phyloP scores from a whole-genome alignment of 2,888 invertebrate genomes.

The Platerodrilus igneus region DNA sequence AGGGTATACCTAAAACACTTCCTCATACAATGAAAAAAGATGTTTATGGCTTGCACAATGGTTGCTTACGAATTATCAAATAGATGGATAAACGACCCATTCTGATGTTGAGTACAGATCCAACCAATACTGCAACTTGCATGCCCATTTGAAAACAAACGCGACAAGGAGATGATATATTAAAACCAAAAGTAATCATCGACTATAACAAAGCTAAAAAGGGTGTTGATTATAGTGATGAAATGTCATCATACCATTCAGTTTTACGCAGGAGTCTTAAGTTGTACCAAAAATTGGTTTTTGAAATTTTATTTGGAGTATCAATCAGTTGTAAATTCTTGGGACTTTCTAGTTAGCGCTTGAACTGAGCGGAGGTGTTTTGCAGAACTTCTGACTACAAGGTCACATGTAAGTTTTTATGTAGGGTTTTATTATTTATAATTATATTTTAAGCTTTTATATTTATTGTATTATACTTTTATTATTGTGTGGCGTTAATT shows the following conservation, averaged over 20 bases:
- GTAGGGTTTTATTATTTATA: too few relatives aligned
- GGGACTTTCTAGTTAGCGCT: too few relatives aligned
- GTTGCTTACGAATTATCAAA: conserved; percentile 5
- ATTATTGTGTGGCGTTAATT: too few relatives aligned
- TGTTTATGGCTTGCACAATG: conserved; percentile 1
- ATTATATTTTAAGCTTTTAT: too few relatives aligned
- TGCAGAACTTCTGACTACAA: too few relatives aligned
- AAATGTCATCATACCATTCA: conserved; percentile 8
- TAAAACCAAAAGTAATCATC: conserved; percentile 9
- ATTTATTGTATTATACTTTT: too few relatives aligned
- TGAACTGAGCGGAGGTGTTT: too few relatives aligned
- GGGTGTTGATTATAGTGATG: conserved; percentile 7
- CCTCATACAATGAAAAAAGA: conserved; percentile 2
- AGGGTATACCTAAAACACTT: not conserved
- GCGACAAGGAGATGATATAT: too few relatives aligned
- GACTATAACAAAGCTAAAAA: conserved; percentile 11
- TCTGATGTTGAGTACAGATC: conserved; percentile 9
- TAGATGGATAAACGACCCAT: conserved; percentile 11
- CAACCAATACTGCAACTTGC: conserved; percentile 1
- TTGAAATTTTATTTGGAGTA: conserved; percentile 5
- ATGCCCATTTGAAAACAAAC: not conserved
- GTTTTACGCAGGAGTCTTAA: conserved; percentile 4
- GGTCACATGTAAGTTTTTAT: too few relatives aligned
- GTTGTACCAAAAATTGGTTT: conserved; percentile 10
- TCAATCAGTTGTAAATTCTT: conserved; percentile 5